Base-by-base conservation (phyloP, 2,113 vertebrate genomes). In the Gambusia holbrooki region DNA sequence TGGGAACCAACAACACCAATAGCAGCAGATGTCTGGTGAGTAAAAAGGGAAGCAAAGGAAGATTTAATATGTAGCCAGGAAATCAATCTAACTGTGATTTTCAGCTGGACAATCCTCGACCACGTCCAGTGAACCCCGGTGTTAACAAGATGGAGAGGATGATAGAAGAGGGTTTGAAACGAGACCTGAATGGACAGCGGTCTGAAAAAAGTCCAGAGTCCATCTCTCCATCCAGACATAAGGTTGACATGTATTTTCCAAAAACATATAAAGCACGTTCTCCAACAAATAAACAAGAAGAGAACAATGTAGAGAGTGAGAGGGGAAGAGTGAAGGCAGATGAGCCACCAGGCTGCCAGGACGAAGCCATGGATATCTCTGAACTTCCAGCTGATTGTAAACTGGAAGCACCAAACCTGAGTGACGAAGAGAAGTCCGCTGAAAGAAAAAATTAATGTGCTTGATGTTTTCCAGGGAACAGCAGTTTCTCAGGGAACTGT, bases 301-400 rank as follows among this genome's bases (percentile, higher is more conserved):
- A 0, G 7, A 4, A 0, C 37, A 0, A 17, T 25, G 9, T 32
- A 7, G 12, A 0, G 19, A 0, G 0, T 2, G 45, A 58, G 37
- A 27, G 3, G 3, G 70, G 2, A 58, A 19, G 9, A 32, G 9
- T 37, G 33, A 33, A 33, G 33, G 33, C 33, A 33, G 33, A 33
- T 33, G 33, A 33, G 33, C 33, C 33, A 7, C 33, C 33, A 33
- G 33, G 33, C 33, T 3, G 30, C 30, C 30, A 32, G 30, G 19
- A 0, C 0, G 0, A 71, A 7, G 2, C 0, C 12, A 0, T 42
- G 0, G 11, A 83, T 32, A 32, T 80, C 35, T 19, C 27, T 69
- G 0, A 75, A 10, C 11, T 0, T 73, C 15, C 62, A 1, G 30
- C 0, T 58, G 1, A 71, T 28, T 67, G 3, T 0, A 83, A 2